phyloP scores from a whole-genome alignment of 2,113 vertebrate species.

The Callorhinus ursinus region DNA sequence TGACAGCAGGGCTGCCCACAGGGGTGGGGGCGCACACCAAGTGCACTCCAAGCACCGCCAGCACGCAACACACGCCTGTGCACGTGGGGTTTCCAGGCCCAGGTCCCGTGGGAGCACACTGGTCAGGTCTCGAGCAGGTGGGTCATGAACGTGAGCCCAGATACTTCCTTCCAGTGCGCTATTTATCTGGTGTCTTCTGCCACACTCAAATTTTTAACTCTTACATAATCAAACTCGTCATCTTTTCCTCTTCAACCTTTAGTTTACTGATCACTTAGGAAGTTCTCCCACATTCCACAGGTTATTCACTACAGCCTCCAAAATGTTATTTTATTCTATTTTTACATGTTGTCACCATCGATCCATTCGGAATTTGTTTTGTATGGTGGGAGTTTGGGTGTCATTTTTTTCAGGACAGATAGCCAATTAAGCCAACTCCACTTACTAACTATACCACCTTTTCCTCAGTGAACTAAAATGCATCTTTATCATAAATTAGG shows the following conservation, averaged over 20 bases:
- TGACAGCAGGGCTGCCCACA: no score
- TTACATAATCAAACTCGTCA: background rate
- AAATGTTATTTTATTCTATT: background rate
- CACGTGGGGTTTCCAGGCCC: background rate
- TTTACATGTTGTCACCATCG: background rate
- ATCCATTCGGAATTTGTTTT: background rate
- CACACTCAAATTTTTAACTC: background rate
- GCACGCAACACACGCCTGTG: background rate
- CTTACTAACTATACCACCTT: background rate
- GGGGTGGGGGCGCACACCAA: background rate
- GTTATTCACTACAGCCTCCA: background rate
- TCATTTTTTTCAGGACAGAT: background rate
- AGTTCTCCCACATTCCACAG: background rate
- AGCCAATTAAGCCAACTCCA: background rate
- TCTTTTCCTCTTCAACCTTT: background rate
- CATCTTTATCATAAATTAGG: background rate
- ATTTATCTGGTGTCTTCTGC: no score
- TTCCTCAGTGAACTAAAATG: background rate
- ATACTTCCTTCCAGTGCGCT: background rate
- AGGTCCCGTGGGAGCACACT: background rate
- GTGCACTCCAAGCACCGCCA: background rate
- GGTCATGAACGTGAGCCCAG: background rate
- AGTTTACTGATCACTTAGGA: background rate
- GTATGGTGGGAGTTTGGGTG: background rate
- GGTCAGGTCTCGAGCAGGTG: background rate